Evolutionary conservation across 2,113 vertebrate species (phyloP).

Genomic region (Rhinogobius similis): DNA sequence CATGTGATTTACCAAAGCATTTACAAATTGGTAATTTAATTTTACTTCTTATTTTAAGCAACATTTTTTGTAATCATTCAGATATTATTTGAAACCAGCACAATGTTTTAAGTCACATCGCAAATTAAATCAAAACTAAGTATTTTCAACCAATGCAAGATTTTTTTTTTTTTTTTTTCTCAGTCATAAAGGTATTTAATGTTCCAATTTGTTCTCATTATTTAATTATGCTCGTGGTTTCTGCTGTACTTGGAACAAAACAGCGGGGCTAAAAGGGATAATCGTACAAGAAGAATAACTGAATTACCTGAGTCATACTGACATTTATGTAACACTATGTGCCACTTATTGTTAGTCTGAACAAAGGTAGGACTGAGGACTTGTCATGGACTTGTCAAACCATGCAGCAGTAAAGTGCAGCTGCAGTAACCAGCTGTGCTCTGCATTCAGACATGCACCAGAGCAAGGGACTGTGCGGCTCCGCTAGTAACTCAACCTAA

Average conservation of each 20-base stretch:
- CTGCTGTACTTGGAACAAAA: not conserved
- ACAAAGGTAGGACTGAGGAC: not conserved
- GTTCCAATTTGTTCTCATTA: too few relatives aligned
- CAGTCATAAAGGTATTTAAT: too few relatives aligned
- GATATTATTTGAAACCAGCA: too few relatives aligned
- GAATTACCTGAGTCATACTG: not conserved
- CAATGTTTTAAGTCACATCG: not conserved
- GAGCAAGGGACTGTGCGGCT: not conserved
- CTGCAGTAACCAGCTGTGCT: constrained; percentile 11
- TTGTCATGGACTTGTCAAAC: not conserved
- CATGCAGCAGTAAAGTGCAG: constrained; percentile 8
- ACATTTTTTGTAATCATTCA: not conserved
- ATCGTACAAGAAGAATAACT: too few relatives aligned
- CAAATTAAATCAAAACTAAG: not conserved
- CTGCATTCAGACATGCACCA: constrained; percentile 2
- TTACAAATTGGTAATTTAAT: too few relatives aligned
- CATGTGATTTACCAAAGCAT: too few relatives aligned
- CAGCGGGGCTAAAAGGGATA: too few relatives aligned
- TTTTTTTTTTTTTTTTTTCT: too few relatives aligned
- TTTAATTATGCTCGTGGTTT: not conserved
- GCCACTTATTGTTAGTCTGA: constrained; percentile 2
- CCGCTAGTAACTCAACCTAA: not conserved
- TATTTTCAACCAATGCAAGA: too few relatives aligned
- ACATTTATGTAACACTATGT: not conserved
- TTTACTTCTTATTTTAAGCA: too few relatives aligned